Evolutionary conservation across 2,797 vertebrate species (phyloP).

Genomic region (Eulemur mongoz): DNA sequence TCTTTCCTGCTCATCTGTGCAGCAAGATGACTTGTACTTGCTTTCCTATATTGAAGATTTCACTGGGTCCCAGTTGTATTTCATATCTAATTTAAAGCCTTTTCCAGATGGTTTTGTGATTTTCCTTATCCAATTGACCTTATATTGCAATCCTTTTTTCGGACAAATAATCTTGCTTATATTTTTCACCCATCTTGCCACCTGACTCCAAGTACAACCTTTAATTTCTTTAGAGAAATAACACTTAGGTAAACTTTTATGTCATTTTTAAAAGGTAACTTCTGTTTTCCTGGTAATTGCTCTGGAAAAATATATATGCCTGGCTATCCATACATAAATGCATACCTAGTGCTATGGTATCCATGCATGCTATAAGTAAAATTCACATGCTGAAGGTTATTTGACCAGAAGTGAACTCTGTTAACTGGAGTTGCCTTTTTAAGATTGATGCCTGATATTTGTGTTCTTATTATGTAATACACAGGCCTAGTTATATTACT

Average conservation of each 20-base stretch:
- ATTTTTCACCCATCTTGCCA: background rate
- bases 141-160: background rate
- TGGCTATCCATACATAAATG: background rate
- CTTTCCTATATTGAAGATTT: conserved; percentile 1
- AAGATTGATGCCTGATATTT: background rate
- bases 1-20: background rate
- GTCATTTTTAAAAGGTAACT: background rate
- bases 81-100: background rate
- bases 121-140: background rate
- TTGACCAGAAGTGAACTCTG: background rate
- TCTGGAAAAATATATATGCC: background rate
- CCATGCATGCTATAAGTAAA: background rate
- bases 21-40: background rate
- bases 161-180: background rate
- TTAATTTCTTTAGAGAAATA: conserved; percentile 15
- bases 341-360: background rate
- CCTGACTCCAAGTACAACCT: background rate
- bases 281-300: background rate
- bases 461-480: conserved; percentile 34
- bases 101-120: background rate
- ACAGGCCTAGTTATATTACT: background rate
- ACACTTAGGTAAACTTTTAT: background rate
- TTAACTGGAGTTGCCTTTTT: background rate
- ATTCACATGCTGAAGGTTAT: background rate
- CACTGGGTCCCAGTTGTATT: background rate